These are phyloP conservation scores for Poeciliopsis presidionis DNA, from an alignment of 2,797 vertebrate species.

Conservation along the genomic window DNA sequence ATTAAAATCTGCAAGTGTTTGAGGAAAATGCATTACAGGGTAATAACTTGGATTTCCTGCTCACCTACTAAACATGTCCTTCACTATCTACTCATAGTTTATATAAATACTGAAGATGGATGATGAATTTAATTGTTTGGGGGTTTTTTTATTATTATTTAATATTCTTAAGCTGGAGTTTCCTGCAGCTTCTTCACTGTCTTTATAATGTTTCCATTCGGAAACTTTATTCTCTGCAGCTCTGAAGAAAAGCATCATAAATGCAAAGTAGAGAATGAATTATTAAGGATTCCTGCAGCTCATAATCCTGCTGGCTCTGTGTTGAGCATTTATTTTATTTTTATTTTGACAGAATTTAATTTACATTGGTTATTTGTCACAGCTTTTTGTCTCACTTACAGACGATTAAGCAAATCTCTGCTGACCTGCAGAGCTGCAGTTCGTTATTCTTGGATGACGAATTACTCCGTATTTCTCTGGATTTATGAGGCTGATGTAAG, in stretches of 20 bases:
- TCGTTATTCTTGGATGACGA: conserved; percentile 7
- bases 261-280: background rate
- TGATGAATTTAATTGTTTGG: background rate
- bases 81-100: background rate
- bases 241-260: conserved; percentile 1
- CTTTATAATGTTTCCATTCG: background rate
- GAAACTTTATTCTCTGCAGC: background rate
- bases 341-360: background rate
- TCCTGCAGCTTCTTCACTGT: background rate
- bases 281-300: conserved; percentile 4
- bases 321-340: background rate
- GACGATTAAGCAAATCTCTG: background rate
- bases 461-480: conserved; percentile 19
- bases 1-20: conserved; percentile 24
- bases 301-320: background rate
- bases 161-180: background rate
- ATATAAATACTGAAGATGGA: background rate
- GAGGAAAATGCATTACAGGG: conserved; percentile 45
- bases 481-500: conserved; percentile 37
- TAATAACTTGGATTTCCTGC: conserved; percentile 40
- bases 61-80: conserved; percentile 7
- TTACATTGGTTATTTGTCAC: background rate
- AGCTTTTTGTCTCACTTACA: conserved; percentile 7
- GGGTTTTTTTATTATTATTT: too few species aligned
- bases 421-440: conserved; percentile 2